phyloP scores from a whole-genome alignment of 2,797 vertebrate species.

The Premnoplex brunnescens region DNA sequence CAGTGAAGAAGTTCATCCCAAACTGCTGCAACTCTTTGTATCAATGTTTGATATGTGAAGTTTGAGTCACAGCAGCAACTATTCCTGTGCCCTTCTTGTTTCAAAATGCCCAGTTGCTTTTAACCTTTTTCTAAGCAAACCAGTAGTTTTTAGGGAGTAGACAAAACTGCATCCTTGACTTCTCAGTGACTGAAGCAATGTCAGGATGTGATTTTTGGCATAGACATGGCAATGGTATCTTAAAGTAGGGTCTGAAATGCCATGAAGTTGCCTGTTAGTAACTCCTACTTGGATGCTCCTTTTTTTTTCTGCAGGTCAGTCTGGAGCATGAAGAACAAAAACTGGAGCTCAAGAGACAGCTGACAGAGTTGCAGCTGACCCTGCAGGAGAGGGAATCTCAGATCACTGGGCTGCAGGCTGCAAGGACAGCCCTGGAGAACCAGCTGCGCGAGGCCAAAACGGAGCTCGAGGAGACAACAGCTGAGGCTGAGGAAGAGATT shows the following conservation, averaged over 20 bases:
- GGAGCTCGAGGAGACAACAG: slow-evolving; percentile 92
- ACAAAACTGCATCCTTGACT: neutral
- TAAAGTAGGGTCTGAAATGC: neutral
- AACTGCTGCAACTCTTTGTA: neutral
- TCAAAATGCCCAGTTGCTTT: neutral
- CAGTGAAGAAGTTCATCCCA: neutral
- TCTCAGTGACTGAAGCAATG: neutral
- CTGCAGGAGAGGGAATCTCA: slow-evolving; percentile 93
- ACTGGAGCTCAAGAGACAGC: slow-evolving; percentile 91
- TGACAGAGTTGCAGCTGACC: slow-evolving; percentile 91
- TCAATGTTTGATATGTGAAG: neutral
- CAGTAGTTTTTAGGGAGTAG: neutral
- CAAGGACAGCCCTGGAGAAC: slow-evolving; percentile 88
- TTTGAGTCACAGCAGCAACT: neutral
- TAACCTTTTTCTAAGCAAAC: neutral
- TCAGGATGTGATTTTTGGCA: neutral
- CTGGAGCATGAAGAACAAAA: slow-evolving; percentile 94
- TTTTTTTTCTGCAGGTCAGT: slow-evolving; percentile 80
- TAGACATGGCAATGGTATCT: neutral
- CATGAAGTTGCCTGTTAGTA: neutral
- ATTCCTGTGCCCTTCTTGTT: neutral
- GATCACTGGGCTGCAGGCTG: slow-evolving; percentile 89
- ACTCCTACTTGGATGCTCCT: neutral
- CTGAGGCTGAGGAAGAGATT: slow-evolving; percentile 95
- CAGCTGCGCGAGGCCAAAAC: slow-evolving; percentile 93